A percentile compares a stretch with the other conserved stretches of the same genome.
Conservation (phyloP, 2,888 invertebrate genomes). For the Pheosia gnoma region DNA sequence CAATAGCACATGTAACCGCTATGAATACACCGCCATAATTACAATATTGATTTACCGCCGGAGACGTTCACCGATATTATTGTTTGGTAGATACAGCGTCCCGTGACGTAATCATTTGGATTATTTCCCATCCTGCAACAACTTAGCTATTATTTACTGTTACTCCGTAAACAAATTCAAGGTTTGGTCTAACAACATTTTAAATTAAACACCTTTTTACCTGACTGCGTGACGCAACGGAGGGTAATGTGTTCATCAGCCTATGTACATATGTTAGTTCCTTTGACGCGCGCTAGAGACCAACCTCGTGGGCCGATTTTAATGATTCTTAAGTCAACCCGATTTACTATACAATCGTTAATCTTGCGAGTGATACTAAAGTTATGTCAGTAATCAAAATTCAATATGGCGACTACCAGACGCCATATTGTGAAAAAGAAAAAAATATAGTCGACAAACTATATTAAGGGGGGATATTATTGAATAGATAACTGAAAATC, state of each 20-base stretch:
- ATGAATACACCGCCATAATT: constrained; percentile 19
- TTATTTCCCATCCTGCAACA: constrained; percentile 49
- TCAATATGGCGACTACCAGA: no score
- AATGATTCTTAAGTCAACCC: no score
- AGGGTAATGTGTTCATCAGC: neutral
- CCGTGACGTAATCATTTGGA: constrained; percentile 32
- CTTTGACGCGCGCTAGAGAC: neutral
- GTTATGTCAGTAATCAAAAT: no score
- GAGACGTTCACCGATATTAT: constrained; percentile 21
- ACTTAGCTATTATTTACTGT: constrained; percentile 38
- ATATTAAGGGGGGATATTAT: no score
- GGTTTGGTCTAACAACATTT: constrained; percentile 30
- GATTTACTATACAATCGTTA: no score
- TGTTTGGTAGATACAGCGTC: constrained; percentile 26
- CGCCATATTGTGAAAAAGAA: no score
- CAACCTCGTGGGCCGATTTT: no score
- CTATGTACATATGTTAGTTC: neutral
- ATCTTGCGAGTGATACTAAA: no score
- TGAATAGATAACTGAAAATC: no score
- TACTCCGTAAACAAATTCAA: constrained; percentile 34
- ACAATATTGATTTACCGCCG: neutral
- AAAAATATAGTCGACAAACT: no score
- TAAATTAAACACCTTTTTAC: neutral
- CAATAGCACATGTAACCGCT: constrained; percentile 14
- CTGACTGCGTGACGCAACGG: neutral